Conservation (phyloP, 2,888 invertebrate genomes). For the Pegoplata infirma region DNA sequence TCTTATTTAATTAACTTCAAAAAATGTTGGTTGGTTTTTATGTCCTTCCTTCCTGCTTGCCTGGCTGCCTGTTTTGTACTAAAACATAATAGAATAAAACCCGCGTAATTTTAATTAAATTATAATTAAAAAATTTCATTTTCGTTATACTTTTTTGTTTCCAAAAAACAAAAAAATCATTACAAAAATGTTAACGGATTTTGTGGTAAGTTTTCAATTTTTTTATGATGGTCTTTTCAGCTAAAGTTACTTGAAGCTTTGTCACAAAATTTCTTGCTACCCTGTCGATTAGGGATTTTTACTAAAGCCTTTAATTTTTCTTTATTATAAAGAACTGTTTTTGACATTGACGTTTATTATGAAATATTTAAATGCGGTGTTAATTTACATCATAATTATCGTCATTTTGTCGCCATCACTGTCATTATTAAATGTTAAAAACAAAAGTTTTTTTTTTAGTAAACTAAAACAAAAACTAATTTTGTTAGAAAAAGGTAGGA, state of each 20-base stretch:
- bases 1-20: slow-evolving; percentile 56
- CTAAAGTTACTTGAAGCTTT: not conserved
- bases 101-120: slow-evolving; percentile 61
- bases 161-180: slow-evolving; percentile 5
- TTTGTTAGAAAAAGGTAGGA: too few relatives aligned
- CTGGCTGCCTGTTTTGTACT: not conserved
- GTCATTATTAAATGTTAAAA: slow-evolving; percentile 47
- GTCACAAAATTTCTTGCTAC: not conserved
- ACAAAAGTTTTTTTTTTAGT: too few relatives aligned
- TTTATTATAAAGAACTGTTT: slow-evolving; percentile 7
- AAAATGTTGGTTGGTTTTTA: slow-evolving; percentile 3
- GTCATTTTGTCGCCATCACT: slow-evolving; percentile 51
- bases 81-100: slow-evolving; percentile 21
- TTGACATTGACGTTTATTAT: slow-evolving; percentile 43
- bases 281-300: slow-evolving; percentile 2
- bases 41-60: not conserved
- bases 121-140: slow-evolving; percentile 53
- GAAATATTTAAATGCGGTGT: slow-evolving; percentile 35
- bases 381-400: slow-evolving; percentile 56
- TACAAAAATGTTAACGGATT: slow-evolving; percentile 31
- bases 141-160: slow-evolving; percentile 1
- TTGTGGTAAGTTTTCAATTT: slow-evolving; percentile 46
- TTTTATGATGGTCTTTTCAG: slow-evolving; percentile 13
- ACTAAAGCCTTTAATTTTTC: slow-evolving; percentile 34
- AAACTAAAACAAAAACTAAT: too few relatives aligned